A percentile compares a stretch with the other conserved stretches of the same genome.
Evolutionary conservation across 2,113 vertebrate genomes (phyloP).

Genomic region (Notarius quadriscutis): DNA sequence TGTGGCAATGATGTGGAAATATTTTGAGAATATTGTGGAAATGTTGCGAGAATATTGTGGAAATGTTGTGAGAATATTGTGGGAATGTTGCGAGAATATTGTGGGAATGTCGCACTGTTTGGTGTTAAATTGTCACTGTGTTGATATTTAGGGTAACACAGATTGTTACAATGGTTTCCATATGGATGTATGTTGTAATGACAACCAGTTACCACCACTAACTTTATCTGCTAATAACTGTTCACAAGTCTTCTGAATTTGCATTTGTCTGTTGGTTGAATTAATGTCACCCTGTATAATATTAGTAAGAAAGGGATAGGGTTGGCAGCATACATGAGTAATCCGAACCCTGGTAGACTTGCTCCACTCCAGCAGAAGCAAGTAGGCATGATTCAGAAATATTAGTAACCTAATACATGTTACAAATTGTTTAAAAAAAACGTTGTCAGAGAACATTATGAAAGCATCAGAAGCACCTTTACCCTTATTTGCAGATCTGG

Average conservation of each 20-base stretch:
- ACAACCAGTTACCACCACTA: neutral
- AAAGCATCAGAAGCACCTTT: slow-evolving; percentile 56
- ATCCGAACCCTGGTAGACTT: neutral
- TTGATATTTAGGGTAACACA: neutral
- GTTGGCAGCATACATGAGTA: neutral
- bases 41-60: neutral
- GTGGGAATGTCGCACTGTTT: neutral
- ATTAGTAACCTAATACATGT: neutral
- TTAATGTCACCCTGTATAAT: neutral
- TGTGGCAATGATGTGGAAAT: neutral
- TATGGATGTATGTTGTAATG: neutral
- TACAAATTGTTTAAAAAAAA: neutral
- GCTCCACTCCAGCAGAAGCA: neutral
- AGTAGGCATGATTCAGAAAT: neutral
- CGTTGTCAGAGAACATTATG: neutral
- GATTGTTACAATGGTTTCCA: neutral
- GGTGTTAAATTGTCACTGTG: neutral
- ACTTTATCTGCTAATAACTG: neutral
- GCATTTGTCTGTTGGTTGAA: neutral
- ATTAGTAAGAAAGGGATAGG: neutral
- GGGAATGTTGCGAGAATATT: neutral
- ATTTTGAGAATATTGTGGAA: neutral
- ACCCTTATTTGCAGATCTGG: slow-evolving; percentile 83
- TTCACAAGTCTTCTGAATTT: neutral
- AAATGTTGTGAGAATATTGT: neutral